Conservation (phyloP, 2,113 vertebrate species). For the Gallinago undulata region DNA sequence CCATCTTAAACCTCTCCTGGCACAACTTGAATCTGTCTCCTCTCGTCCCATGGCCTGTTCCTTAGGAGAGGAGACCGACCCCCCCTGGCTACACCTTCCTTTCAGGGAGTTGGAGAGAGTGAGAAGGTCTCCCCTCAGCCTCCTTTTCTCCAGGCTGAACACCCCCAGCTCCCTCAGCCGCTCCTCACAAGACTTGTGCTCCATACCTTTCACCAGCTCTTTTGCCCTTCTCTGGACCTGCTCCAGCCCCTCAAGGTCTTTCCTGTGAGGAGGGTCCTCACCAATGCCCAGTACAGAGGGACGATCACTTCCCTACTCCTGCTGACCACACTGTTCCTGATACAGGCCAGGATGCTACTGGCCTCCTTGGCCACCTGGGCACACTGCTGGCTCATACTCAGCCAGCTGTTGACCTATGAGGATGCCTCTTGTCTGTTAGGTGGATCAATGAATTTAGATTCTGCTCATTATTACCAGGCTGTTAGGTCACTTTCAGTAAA, state of each 20-base stretch:
- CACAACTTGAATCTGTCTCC: rapidly evolving
- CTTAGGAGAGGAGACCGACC: background rate
- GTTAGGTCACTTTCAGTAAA: background rate
- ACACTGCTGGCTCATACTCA: rapidly evolving
- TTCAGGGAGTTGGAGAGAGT: background rate
- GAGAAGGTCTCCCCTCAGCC: background rate
- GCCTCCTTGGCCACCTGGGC: background rate
- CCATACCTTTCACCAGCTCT: background rate
- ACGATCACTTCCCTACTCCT: rapidly evolving
- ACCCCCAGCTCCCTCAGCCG: rapidly evolving
- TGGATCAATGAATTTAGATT: background rate
- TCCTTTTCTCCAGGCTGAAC: background rate
- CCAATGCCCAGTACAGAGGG: no score
- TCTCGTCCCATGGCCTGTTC: background rate
- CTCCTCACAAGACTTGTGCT: background rate
- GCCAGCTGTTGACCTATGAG: rapidly evolving
- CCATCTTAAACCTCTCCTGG: no score
- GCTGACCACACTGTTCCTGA: background rate
- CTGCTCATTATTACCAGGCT: background rate
- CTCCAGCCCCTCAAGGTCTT: background rate
- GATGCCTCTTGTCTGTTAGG: background rate
- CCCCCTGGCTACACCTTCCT: background rate
- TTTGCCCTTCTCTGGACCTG: rapidly evolving
- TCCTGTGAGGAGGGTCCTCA: rapidly evolving
- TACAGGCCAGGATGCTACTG: rapidly evolving